Conservation (phyloP, 2,113 vertebrate genomes). For the Lycocorax pyrrhopterus region DNA sequence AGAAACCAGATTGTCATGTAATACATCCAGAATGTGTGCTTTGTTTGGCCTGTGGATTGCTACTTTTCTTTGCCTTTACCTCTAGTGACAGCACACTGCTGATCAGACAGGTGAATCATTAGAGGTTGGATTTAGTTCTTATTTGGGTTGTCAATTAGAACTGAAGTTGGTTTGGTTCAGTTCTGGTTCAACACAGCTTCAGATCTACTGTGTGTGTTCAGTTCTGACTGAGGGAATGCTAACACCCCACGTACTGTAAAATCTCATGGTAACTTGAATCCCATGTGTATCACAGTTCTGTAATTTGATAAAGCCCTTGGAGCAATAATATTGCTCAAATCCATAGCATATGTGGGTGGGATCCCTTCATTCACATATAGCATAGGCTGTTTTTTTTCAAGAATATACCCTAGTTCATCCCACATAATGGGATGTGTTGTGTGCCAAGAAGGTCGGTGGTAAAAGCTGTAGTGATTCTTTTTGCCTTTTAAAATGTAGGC, state of each 20-base stretch:
- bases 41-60: neutral
- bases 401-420: neutral
- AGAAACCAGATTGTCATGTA: neutral
- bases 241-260: neutral
- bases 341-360: neutral
- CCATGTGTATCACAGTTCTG: neutral
- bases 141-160: neutral
- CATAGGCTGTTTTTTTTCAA: neutral
- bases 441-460: neutral
- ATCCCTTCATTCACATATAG: neutral
- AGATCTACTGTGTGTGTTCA: neutral
- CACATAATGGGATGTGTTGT: neutral
- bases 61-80: neutral
- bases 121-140: neutral
- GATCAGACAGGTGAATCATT: neutral
- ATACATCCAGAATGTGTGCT: neutral
- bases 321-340: neutral
- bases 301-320: neutral
- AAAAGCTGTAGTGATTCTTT: neutral
- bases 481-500: neutral
- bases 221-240: neutral
- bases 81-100: neutral
- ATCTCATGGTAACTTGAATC: neutral
- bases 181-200: neutral
- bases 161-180: neutral